Conservation (phyloP, 2,888 invertebrate species). For the Diarsia dahlii region DNA sequence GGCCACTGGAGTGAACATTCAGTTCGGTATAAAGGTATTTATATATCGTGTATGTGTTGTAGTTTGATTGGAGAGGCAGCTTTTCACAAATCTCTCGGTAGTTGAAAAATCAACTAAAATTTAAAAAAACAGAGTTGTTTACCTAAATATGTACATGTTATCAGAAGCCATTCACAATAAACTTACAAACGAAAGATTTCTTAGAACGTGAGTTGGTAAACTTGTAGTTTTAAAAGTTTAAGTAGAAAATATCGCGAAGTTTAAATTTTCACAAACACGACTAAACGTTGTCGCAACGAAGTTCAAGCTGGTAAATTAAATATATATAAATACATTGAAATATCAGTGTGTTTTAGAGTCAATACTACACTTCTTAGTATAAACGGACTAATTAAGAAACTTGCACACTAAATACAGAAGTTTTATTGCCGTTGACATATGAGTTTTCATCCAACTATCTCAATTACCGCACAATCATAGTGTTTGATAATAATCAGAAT, state of each 20-base stretch:
- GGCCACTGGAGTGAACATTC: too few relatives aligned
- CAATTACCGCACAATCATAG: too few relatives aligned
- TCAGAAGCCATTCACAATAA: slow-evolving; percentile 21
- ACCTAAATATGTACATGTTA: neutral
- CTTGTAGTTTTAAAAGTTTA: slow-evolving; percentile 49
- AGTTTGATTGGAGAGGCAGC: neutral
- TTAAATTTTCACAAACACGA: slow-evolving; percentile 14
- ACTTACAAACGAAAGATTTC: slow-evolving; percentile 6
- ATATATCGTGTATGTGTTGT: neutral
- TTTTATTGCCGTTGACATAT: too few relatives aligned
- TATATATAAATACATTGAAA: neutral
- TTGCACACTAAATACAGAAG: too few relatives aligned
- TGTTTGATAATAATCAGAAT: too few relatives aligned
- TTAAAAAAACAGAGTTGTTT: neutral
- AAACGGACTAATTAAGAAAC: neutral
- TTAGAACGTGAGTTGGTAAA: slow-evolving; percentile 21
- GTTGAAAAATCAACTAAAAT: neutral
- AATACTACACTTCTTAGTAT: neutral
- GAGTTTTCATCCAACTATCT: too few relatives aligned
- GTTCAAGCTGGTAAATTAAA: neutral
- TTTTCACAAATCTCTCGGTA: neutral
- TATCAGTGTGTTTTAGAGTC: neutral
- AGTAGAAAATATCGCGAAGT: slow-evolving; percentile 16
- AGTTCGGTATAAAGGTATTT: too few relatives aligned
- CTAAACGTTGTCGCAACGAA: neutral